Conservation (phyloP, 2,888 invertebrate species). For the Ptychoptera contaminata region DNA sequence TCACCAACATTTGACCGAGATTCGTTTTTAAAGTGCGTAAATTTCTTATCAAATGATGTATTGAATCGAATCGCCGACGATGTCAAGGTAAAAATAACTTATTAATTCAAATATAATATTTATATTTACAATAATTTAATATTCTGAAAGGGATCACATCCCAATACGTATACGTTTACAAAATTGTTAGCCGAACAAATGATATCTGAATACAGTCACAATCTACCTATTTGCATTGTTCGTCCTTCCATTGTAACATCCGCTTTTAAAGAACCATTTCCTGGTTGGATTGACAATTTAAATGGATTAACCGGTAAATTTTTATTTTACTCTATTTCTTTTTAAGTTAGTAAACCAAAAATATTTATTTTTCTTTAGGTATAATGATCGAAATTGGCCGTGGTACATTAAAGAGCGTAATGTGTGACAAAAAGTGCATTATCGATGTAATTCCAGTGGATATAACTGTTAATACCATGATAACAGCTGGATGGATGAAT, state of each 20-base stretch:
- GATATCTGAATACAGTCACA: constrained; percentile 49
- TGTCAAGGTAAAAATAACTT: constrained; percentile 33
- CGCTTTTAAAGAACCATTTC: constrained; percentile 59
- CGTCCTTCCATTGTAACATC: constrained; percentile 81
- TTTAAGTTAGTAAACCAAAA: too few relatives aligned
- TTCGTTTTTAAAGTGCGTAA: constrained; percentile 42
- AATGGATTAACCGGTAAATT: constrained; percentile 61
- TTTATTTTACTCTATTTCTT: too few relatives aligned
- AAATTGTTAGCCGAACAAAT: constrained; percentile 86
- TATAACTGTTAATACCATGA: constrained; percentile 73
- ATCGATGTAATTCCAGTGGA: constrained; percentile 90
- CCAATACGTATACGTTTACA: constrained; percentile 92
- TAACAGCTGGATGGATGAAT: constrained; percentile 69
- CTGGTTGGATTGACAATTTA: constrained; percentile 90
- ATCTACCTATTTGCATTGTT: constrained; percentile 76
- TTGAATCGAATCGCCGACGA: constrained; percentile 39
- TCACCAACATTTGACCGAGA: constrained; percentile 40
- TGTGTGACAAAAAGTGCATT: constrained; percentile 53
- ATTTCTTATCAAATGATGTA: constrained; percentile 43
- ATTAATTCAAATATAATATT: constrained; percentile 35
- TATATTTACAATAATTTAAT: constrained; percentile 80
- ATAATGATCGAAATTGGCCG: constrained; percentile 66
- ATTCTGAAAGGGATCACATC: constrained; percentile 58
- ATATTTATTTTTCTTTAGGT: too few relatives aligned
- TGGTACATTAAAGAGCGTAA: constrained; percentile 69